Base-by-base conservation (phyloP, 2,113 vertebrate species). In the Chloropsis hardwickii region DNA sequence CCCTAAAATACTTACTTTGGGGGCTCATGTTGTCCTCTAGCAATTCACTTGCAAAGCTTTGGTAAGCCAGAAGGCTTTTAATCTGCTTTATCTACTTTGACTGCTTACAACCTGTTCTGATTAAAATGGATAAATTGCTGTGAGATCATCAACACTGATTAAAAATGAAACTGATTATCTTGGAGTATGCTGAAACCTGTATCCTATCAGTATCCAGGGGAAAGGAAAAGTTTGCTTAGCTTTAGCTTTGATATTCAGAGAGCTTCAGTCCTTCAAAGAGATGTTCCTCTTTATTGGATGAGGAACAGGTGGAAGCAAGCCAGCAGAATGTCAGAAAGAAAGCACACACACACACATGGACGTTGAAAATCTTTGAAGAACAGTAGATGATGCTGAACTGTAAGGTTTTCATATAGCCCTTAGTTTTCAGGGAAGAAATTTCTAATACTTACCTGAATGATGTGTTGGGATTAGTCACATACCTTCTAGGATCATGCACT, bases 111-210 rank as follows among this genome's bases (percentile, higher is more conserved):
- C 81, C 57, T 72, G 14, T 1, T 2, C 58, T 95, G 95, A 96
- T 97, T 92, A 95, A 95, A 95, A 83, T 74, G 70, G 77, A 77
- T 89, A 74, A 89, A 95, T 87, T 91, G 66, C 91, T 92, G 29
- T 47, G 84, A 86, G 72, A 76, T 94, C 73, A 89, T 89, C 80
- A 67, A 47, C 67, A 80, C 58, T 90, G 92, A 95, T 94, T 94
- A 86, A 95, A 97, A 95, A 83, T 88, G 39, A 67, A 90, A 62
- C 66, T 42, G 51, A 74, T 97, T 94, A 88, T 92, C n/a, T 57
- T 57, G 50, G 61, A 66, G 33, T 37, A 21, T 72, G 51, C 74
- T 56, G 90, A 91, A 91, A 47, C 50, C 70, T 69, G 25, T 54
- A 67, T 39, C 80, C 33, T 74, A 1, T 61, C 54, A 81, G 15